Evolutionary conservation across 2,797 vertebrate genomes (phyloP).

Genomic region (Columba guinea): DNA sequence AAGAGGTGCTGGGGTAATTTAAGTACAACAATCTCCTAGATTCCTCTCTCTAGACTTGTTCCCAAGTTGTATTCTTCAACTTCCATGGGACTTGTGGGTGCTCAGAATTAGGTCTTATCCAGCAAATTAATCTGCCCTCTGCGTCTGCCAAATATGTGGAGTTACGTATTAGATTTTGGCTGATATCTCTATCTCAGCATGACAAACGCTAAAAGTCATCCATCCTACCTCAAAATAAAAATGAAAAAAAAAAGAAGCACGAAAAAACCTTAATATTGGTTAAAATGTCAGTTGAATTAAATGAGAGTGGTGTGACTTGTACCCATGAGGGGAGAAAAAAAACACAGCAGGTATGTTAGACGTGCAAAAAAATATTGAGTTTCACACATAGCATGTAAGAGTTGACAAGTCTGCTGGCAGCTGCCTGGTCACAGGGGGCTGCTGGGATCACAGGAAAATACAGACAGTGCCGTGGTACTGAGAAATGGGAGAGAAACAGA

Average conservation of each 20-base stretch:
- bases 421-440: constrained; percentile 27
- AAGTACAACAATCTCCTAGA: constrained; percentile 5
- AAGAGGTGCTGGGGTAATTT: constrained; percentile 53
- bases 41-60: constrained; percentile 4
- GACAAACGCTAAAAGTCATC: neutral
- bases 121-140: constrained; percentile 4
- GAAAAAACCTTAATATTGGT: constrained; percentile 28
- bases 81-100: neutral
- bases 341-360: constrained; percentile 53
- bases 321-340: constrained; percentile 50
- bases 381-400: constrained; percentile 59
- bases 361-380: constrained; percentile 59
- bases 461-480: neutral
- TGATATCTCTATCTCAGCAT: constrained; percentile 34
- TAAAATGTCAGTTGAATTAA: constrained; percentile 61
- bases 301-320: constrained; percentile 53
- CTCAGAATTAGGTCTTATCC: neutral
- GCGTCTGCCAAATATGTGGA: constrained; percentile 19
- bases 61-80: neutral
- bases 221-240: neutral
- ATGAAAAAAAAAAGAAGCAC: neutral
- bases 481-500: neutral
- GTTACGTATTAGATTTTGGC: neutral
- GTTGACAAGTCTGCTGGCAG: constrained; percentile 65
- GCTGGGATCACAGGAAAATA: neutral